Percentiles rank a stretch among this genome's conserved stretches.
Evolutionary conservation across 2,888 invertebrate species (phyloP).

Genomic region (Mimumesa dahlbomi): DNA sequence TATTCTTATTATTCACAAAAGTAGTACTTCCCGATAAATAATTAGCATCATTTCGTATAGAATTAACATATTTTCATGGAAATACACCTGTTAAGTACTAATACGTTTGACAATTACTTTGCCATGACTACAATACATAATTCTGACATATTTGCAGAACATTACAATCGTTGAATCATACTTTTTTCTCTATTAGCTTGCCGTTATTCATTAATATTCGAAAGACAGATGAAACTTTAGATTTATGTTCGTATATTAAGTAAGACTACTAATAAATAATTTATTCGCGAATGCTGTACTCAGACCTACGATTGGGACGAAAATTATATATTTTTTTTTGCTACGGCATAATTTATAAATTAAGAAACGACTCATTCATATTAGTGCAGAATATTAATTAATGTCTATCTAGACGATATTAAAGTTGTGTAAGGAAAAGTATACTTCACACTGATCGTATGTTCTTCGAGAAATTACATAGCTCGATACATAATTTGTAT

Average conservation of each 20-base stretch:
- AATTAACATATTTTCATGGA: slow-evolving; percentile 38
- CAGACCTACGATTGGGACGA: slow-evolving; percentile 19
- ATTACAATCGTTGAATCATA: slow-evolving; percentile 43
- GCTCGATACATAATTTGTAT: slow-evolving; percentile 20
- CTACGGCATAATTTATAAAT: slow-evolving; percentile 28
- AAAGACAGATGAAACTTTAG: slow-evolving; percentile 26
- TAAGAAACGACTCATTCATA: slow-evolving; percentile 22
- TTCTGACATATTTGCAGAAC: slow-evolving; percentile 40
- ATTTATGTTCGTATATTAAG: slow-evolving; percentile 19
- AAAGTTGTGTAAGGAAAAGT: slow-evolving; percentile 45
- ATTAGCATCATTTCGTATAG: slow-evolving; percentile 6
- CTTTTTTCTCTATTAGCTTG: slow-evolving; percentile 21
- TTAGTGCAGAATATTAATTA: slow-evolving; percentile 33
- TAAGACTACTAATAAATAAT: slow-evolving; percentile 27
- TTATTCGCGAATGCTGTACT: slow-evolving; percentile 23
- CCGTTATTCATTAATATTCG: slow-evolving; percentile 14
- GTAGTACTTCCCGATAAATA: slow-evolving; percentile 31
- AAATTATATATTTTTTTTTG: too few relatives aligned
- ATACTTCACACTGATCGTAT: slow-evolving; percentile 44
- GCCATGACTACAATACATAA: slow-evolving; percentile 38
- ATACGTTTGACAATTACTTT: slow-evolving; percentile 37
- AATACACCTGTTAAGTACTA: slow-evolving; percentile 54
- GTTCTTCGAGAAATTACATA: slow-evolving; percentile 32
- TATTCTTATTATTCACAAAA: slow-evolving; percentile 41
- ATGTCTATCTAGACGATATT: slow-evolving; percentile 39